phyloP scores from a whole-genome alignment of 2,113 vertebrate species.

The Hymenochirus boettgeri region DNA sequence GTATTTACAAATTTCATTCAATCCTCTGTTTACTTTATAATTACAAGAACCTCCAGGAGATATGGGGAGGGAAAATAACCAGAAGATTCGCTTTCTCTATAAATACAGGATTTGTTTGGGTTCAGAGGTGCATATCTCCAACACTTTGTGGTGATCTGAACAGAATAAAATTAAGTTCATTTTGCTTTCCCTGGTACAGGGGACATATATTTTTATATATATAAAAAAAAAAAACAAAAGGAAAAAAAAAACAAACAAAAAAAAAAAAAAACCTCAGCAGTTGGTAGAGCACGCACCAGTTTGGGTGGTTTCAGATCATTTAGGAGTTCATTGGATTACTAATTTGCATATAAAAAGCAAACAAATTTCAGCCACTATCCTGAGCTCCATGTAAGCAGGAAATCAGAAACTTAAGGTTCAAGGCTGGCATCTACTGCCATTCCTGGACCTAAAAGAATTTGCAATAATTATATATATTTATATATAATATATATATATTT shows the following conservation, averaged over 20 bases:
- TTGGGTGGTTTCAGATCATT: conserved; percentile 4
- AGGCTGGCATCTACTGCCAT: conserved; percentile 52
- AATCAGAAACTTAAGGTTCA: conserved; percentile 46
- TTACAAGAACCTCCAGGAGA: conserved; percentile 76
- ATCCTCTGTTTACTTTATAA: conserved; percentile 61
- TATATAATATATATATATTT: conserved; percentile 44
- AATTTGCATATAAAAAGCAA: not conserved
- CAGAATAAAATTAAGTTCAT: conserved; percentile 26
- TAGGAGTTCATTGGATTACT: conserved; percentile 14
- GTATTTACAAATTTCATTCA: conserved; percentile 84
- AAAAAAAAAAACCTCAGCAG: conserved; percentile 39
- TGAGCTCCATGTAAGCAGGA: conserved; percentile 41
- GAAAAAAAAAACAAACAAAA: conserved; percentile 43
- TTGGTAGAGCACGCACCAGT: conserved; percentile 16
- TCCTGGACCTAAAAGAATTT: conserved; percentile 55
- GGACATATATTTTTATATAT: conserved; percentile 46
- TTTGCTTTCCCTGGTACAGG: conserved; percentile 23
- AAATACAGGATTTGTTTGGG: conserved; percentile 66
- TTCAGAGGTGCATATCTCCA: conserved; percentile 51
- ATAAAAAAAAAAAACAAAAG: conserved; percentile 34
- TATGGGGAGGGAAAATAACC: conserved; percentile 50
- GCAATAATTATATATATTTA: conserved; percentile 67
- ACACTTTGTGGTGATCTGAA: conserved; percentile 26
- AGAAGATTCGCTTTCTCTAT: conserved; percentile 60
- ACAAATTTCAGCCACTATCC: not conserved